Evolutionary conservation across 2,113 vertebrate species (phyloP).

Genomic region (Seriola rivoliana): DNA sequence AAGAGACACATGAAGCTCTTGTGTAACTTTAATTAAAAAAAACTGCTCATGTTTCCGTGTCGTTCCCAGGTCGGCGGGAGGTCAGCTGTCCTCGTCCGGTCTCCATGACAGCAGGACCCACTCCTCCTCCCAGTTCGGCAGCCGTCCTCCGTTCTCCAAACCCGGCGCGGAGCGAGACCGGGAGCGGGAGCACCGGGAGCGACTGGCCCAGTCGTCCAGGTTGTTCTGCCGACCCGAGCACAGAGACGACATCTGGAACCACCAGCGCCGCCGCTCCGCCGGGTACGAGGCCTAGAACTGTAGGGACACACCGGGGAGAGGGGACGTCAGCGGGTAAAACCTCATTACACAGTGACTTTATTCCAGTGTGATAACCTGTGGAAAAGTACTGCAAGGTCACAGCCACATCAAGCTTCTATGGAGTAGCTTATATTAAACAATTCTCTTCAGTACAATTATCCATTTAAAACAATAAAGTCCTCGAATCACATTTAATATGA

Average conservation of each 20-base stretch:
- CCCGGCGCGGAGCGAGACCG: constrained; percentile 30
- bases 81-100: constrained; percentile 69
- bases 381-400: constrained; percentile 36
- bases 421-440: too few relatives aligned
- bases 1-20: too few relatives aligned
- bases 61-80: constrained; percentile 70
- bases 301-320: background rate
- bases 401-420: background rate
- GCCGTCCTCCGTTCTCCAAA: constrained; percentile 6
- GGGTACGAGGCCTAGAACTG: constrained; percentile 71
- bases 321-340: constrained; percentile 12
- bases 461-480: too few relatives aligned
- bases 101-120: constrained; percentile 57
- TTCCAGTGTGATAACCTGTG: constrained; percentile 46
- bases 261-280: constrained; percentile 69
- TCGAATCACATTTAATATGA: too few relatives aligned
- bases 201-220: constrained; percentile 76
- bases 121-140: constrained; percentile 49
- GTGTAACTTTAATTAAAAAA: too few relatives aligned
- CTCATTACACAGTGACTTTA: background rate
- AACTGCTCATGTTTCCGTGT: background rate
- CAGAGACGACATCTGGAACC: constrained; percentile 81
- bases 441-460: background rate
- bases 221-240: constrained; percentile 80
- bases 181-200: constrained; percentile 68